Evolutionary conservation across 2,888 invertebrate genomes (phyloP).

Genomic region (Pristionchus arcanus): DNA sequence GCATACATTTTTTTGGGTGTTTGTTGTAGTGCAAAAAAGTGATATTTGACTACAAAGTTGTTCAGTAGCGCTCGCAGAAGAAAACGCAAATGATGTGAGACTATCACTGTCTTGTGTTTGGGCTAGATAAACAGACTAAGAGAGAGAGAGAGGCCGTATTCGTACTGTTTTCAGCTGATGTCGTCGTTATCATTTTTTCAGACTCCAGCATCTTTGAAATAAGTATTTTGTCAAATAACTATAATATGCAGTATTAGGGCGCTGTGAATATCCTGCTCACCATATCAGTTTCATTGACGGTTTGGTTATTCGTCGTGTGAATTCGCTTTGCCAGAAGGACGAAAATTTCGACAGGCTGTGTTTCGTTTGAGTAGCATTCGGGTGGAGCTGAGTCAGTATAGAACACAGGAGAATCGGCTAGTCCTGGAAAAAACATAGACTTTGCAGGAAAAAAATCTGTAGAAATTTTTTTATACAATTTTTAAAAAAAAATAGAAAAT

Average conservation of each 20-base stretch:
- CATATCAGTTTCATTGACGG: constrained; percentile 73
- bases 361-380: constrained; percentile 70
- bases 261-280: constrained; percentile 59
- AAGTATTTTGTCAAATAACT: too few species aligned
- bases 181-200: background rate
- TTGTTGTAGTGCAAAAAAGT: background rate
- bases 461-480: too few species aligned
- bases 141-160: background rate
- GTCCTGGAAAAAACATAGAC: constrained; percentile 23
- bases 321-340: constrained; percentile 77
- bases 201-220: background rate
- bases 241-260: background rate
- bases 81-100: constrained; percentile 9
- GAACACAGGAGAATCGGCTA: constrained; percentile 60
- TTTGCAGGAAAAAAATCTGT: too few species aligned
- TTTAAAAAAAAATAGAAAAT: too few species aligned
- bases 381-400: constrained; percentile 74
- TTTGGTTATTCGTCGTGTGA: constrained; percentile 73
- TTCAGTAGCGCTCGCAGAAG: background rate
- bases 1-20: background rate
- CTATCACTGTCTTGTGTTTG: constrained; percentile 45
- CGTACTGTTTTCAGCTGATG: constrained; percentile 27
- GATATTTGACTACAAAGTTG: constrained; percentile 28
- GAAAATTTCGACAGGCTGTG: constrained; percentile 72
- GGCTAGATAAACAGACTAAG: constrained; percentile 5